phyloP scores from a whole-genome alignment of 2,797 vertebrate species.

The Eupleurogrammus muticus region DNA sequence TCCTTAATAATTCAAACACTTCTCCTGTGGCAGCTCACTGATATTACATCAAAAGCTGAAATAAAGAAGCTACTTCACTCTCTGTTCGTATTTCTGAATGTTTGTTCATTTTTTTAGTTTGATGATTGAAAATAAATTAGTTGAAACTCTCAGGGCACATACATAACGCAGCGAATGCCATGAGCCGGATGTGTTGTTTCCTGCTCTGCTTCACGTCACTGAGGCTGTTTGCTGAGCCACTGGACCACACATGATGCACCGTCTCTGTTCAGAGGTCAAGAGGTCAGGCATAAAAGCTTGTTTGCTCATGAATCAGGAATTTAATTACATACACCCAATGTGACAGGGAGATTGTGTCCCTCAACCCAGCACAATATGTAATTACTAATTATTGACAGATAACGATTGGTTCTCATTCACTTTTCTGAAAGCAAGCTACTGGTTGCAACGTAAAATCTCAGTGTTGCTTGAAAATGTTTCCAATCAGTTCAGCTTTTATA shows the following conservation, averaged over 20 bases:
- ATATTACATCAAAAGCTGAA: not conserved
- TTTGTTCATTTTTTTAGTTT: not conserved
- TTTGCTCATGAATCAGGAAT: slow-evolving; percentile 86
- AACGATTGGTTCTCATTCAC: slow-evolving; percentile 69
- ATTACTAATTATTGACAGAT: slow-evolving; percentile 91
- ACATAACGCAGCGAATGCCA: not conserved
- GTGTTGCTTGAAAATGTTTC: not conserved
- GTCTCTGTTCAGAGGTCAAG: slow-evolving; percentile 53
- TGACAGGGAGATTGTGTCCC: slow-evolving; percentile 60
- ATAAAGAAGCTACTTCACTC: slow-evolving; percentile 1
- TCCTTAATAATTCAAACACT: slow-evolving; percentile 13
- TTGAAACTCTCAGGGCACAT: not conserved
- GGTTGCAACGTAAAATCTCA: slow-evolving; percentile 33
- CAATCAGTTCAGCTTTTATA: not conserved
- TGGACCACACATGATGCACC: slow-evolving; percentile 7
- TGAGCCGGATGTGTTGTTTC: not conserved
- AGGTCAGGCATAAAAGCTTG: slow-evolving; percentile 58
- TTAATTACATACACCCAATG: slow-evolving; percentile 88
- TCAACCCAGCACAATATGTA: slow-evolving; percentile 77
- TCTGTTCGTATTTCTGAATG: not conserved
- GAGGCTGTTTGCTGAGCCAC: slow-evolving; percentile 23
- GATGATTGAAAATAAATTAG: not conserved
- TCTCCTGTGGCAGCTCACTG: not conserved
- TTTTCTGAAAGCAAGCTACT: slow-evolving; percentile 44
- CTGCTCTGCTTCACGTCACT: not conserved